These are phyloP conservation scores for Leptosomus discolor DNA, from an alignment of 2,113 vertebrate genomes.

Conservation along the genomic window DNA sequence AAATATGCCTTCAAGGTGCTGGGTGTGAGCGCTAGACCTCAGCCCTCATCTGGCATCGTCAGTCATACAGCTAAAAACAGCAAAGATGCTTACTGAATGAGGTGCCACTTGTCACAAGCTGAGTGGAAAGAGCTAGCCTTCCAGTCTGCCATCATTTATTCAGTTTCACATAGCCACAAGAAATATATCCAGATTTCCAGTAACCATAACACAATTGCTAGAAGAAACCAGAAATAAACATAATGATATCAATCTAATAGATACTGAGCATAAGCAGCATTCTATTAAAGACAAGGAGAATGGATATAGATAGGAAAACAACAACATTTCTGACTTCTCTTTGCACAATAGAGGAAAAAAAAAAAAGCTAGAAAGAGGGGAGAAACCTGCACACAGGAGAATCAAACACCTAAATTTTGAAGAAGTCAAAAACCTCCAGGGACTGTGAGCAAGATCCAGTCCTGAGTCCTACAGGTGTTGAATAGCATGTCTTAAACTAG, in stretches of 20 bases:
- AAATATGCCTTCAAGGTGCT: neutral
- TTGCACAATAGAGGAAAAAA: neutral
- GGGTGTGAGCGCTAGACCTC: neutral
- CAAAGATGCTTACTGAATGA: neutral
- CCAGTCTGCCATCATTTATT: neutral
- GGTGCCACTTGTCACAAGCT: neutral
- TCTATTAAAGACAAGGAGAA: neutral
- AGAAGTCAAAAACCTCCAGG: neutral
- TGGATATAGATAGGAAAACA: neutral
- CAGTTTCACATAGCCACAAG: neutral
- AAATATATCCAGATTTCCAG: neutral
- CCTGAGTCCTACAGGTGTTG: neutral
- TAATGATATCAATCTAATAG: neutral
- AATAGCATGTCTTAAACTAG: neutral
- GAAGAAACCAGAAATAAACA: neutral
- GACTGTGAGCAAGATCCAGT: neutral
- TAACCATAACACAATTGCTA: neutral
- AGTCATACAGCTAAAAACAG: neutral
- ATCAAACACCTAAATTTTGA: neutral
- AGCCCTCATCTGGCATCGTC: neutral
- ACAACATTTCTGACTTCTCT: neutral
- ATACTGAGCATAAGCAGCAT: neutral
- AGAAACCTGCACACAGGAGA: neutral
- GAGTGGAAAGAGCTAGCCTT: neutral
- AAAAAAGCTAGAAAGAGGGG: neutral